Conservation (phyloP, 2,888 invertebrate genomes). For the Caenorhabditis sulstoni region DNA sequence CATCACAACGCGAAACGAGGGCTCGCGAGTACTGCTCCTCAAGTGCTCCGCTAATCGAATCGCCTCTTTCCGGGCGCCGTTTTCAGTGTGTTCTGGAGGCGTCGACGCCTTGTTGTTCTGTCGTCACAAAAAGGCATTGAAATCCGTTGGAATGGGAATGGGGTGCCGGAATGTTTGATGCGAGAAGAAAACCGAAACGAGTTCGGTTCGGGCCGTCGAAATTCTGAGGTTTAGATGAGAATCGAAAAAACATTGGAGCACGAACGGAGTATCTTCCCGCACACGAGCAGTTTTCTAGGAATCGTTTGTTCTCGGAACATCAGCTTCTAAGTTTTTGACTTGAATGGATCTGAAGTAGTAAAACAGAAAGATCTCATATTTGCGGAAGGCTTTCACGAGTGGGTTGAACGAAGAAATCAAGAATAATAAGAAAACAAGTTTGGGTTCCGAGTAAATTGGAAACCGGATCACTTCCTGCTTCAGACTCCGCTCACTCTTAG, state of each 20-base stretch:
- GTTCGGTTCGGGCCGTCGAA: neutral
- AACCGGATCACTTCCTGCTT: neutral
- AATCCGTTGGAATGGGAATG: conserved; percentile 35
- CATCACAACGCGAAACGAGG: conserved; percentile 36
- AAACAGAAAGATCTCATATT: too few relatives aligned
- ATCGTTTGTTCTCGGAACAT: too few relatives aligned
- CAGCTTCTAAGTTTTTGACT: too few relatives aligned
- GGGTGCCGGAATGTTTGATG: conserved; percentile 16
- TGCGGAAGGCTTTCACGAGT: too few relatives aligned
- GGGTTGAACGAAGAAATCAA: too few relatives aligned
- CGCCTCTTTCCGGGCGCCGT: conserved; percentile 25
- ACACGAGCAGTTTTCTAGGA: too few relatives aligned
- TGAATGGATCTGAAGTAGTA: too few relatives aligned
- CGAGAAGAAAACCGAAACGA: neutral
- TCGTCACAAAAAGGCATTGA: conserved; percentile 41
- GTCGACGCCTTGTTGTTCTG: conserved; percentile 26
- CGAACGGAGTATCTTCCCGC: too few relatives aligned
- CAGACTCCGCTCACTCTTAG: neutral
- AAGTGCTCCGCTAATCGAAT: conserved; percentile 46
- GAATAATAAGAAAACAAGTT: too few relatives aligned
- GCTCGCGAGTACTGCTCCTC: conserved; percentile 23
- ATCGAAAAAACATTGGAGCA: too few relatives aligned
- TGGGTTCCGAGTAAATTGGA: too few relatives aligned
- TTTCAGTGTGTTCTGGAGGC: conserved; percentile 13
- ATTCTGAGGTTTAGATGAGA: too few relatives aligned